phyloP scores from a whole-genome alignment of 2,888 invertebrate species.

The Odontocolon sp. region DNA sequence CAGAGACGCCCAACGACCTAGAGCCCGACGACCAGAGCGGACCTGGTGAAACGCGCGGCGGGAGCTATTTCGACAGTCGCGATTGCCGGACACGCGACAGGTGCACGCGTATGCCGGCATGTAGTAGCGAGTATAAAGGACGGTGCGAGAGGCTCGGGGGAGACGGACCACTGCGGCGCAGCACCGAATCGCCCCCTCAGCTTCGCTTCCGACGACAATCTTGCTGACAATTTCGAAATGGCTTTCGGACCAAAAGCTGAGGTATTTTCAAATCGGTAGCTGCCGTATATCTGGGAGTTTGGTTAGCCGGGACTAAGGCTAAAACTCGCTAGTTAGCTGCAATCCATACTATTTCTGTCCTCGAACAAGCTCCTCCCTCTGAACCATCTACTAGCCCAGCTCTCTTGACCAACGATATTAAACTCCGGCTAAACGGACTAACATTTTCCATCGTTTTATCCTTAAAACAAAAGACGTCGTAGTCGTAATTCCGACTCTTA shows the following conservation, averaged over 20 bases:
- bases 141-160: not conserved
- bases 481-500: no score
- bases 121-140: constrained; percentile 50
- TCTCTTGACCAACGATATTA: no score
- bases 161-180: constrained; percentile 6
- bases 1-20: constrained; percentile 21
- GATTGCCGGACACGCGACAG: constrained; percentile 68
- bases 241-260: constrained; percentile 64
- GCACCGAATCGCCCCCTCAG: not conserved
- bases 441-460: no score
- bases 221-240: constrained; percentile 69
- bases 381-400: not conserved
- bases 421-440: no score
- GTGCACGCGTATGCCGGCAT: constrained; percentile 66
- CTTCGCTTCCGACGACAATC: constrained; percentile 58
- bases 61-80: constrained; percentile 69
- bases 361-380: constrained; percentile 12
- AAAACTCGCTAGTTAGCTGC: constrained; percentile 51
- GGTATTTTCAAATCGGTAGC: constrained; percentile 72
- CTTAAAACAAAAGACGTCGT: no score
- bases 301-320: constrained; percentile 59
- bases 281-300: constrained; percentile 63
- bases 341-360: constrained; percentile 56
- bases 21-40: not conserved
- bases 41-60: constrained; percentile 16